phyloP scores from a whole-genome alignment of 2,888 invertebrate species.

The Drosophila mulleri region DNA sequence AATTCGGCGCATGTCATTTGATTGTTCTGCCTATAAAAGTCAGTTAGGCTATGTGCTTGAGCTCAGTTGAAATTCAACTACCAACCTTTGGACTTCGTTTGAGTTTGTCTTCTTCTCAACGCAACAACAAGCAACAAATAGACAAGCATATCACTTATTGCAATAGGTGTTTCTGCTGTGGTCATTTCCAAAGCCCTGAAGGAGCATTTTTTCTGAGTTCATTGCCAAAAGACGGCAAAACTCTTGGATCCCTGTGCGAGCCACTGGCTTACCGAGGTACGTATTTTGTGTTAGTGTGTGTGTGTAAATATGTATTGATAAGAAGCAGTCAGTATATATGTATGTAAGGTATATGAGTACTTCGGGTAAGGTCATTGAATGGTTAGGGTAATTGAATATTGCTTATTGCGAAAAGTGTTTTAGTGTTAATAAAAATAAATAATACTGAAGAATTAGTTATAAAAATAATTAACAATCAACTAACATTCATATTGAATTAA shows the following conservation, averaged over 20 bases:
- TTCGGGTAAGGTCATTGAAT: not conserved
- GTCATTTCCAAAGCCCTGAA: conserved; percentile 1
- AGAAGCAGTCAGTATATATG: not conserved
- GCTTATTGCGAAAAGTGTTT: not conserved
- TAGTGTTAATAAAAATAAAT: not conserved
- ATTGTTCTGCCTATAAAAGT: conserved; percentile 74
- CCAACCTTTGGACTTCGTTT: conserved; percentile 67
- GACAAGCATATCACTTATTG: conserved; percentile 17
- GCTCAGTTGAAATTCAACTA: conserved; percentile 77
- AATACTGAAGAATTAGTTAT: not conserved
- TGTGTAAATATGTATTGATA: not conserved
- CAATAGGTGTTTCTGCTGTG: not conserved
- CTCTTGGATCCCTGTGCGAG: conserved; percentile 55
- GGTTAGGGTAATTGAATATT: not conserved
- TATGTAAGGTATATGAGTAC: not conserved
- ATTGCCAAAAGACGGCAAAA: conserved; percentile 48
- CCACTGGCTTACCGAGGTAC: conserved; percentile 60
- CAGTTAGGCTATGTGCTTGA: conserved; percentile 74
- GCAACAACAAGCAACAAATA: conserved; percentile 21
- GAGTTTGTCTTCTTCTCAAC: conserved; percentile 40
- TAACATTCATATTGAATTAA: too few relatives aligned
- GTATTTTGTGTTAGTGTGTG: conserved; percentile 28
- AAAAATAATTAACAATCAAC: not conserved
- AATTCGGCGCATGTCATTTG: conserved; percentile 78
- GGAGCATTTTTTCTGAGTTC: conserved; percentile 29